A percentile compares a stretch with the other conserved stretches of the same genome.
Conservation (phyloP, 2,113 vertebrate genomes). For the Gopherus flavomarginatus region DNA sequence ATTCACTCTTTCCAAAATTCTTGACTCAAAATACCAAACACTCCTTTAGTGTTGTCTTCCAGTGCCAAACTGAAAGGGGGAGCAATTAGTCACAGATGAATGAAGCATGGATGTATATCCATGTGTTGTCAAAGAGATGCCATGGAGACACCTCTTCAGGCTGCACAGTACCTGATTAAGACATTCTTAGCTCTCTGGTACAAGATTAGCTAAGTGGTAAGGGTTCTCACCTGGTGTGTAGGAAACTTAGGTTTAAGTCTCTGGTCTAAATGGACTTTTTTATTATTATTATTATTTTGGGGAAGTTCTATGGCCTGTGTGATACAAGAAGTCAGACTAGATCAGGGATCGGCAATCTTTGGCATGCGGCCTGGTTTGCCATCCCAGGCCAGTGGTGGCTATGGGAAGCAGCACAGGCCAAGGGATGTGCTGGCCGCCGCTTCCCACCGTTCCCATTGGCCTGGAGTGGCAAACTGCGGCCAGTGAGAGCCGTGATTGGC, state of each 20-base stretch:
- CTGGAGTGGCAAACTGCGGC: too few species aligned
- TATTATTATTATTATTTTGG: not conserved
- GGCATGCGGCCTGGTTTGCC: too few species aligned
- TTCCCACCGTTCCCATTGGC: too few species aligned
- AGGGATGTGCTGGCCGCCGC: too few species aligned
- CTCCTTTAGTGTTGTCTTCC: constrained; percentile 63
- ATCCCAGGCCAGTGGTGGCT: too few species aligned
- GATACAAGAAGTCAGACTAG: not conserved
- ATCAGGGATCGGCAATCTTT: too few species aligned
- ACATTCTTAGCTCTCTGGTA: constrained; percentile 32
- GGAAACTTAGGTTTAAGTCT: not conserved
- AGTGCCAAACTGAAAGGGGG: constrained; percentile 62
- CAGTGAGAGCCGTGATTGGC: too few species aligned
- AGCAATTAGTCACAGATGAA: constrained; percentile 73
- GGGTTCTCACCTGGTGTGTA: not conserved
- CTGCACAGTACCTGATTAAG: constrained; percentile 43
- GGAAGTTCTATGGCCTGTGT: not conserved
- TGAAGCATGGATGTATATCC: constrained; percentile 57
- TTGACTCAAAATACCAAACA: constrained; percentile 77
- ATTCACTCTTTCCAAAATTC: constrained; percentile 64
- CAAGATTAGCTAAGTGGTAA: not conserved
- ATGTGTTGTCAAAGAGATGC: constrained; percentile 60
- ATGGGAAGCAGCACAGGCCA: too few species aligned
- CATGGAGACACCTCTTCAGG: constrained; percentile 50
- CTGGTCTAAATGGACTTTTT: not conserved